Conservation (phyloP, 2,888 invertebrate species). For the Dicyrtoma fusca region DNA sequence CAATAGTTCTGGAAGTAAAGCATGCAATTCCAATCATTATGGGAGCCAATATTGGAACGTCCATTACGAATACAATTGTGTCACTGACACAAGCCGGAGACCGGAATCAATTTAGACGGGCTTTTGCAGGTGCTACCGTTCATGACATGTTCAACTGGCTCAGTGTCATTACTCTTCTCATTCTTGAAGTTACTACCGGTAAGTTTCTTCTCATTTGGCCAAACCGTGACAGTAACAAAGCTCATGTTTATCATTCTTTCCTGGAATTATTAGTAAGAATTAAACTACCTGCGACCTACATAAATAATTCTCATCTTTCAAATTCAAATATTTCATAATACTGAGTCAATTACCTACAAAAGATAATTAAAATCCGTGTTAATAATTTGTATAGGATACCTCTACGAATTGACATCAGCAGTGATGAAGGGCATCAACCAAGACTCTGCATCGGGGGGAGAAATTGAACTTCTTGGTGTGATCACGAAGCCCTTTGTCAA, state of each 20-base stretch:
- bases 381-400: constrained; percentile 56
- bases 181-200: constrained; percentile 62
- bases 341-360: background rate
- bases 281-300: too few relatives aligned
- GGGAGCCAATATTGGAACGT: constrained; percentile 63
- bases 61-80: constrained; percentile 64
- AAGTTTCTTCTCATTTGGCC: constrained; percentile 22
- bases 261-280: too few relatives aligned
- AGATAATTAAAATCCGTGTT: too few relatives aligned
- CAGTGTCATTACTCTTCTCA: constrained; percentile 62
- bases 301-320: background rate
- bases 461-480: constrained; percentile 60
- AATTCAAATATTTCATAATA: background rate
- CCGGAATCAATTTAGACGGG: constrained; percentile 62
- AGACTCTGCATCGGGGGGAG: constrained; percentile 54
- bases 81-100: constrained; percentile 61
- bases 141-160: constrained; percentile 67
- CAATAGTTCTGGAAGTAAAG: constrained; percentile 58
- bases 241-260: too few relatives aligned
- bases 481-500: constrained; percentile 62
- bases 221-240: background rate
- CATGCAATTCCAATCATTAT: constrained; percentile 63
- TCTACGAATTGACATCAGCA: constrained; percentile 59
- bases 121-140: constrained; percentile 65
- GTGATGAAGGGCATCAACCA: constrained; percentile 58